phyloP scores from a whole-genome alignment of 1,140 invertebrate genomes.

The Polyergus mexicanus region DNA sequence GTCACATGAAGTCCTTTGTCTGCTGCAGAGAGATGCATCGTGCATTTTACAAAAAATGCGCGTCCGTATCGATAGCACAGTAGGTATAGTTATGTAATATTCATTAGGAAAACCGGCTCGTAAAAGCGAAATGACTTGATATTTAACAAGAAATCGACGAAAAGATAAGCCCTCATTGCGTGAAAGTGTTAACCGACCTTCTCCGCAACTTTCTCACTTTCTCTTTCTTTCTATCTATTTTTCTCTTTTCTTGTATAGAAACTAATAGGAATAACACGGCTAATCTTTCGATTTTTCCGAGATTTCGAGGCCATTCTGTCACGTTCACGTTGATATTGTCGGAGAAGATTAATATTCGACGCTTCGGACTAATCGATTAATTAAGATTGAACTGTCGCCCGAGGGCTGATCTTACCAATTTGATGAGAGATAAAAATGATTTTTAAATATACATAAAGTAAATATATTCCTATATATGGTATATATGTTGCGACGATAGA shows the following conservation, averaged over 20 bases:
- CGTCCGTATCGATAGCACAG: constrained; percentile 46
- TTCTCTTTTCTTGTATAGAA: constrained; percentile 34
- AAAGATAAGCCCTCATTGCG: constrained; percentile 72
- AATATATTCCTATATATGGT: background rate
- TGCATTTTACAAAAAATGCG: constrained; percentile 27
- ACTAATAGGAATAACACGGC: constrained; percentile 64
- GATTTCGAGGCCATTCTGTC: background rate
- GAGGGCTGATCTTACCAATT: constrained; percentile 11
- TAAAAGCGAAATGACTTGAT: constrained; percentile 76
- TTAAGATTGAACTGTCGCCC: background rate
- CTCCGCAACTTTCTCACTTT: background rate
- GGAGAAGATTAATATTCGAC: constrained; percentile 1
- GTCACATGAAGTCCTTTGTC: background rate
- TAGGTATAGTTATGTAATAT: constrained; percentile 68
- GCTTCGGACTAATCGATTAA: constrained; percentile 29
- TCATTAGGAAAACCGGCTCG: constrained; percentile 70
- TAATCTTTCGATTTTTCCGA: constrained; percentile 26
- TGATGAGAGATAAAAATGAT: background rate
- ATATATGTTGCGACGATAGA: background rate
- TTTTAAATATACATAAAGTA: constrained; percentile 19
- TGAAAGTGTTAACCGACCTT: constrained; percentile 59
- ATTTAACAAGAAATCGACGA: constrained; percentile 76
- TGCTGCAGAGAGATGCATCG: background rate
- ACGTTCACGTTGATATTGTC: background rate
- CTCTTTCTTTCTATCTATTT: background rate